Evolutionary conservation across 2,797 vertebrate species (phyloP).

Genomic region (Mus spretus): DNA sequence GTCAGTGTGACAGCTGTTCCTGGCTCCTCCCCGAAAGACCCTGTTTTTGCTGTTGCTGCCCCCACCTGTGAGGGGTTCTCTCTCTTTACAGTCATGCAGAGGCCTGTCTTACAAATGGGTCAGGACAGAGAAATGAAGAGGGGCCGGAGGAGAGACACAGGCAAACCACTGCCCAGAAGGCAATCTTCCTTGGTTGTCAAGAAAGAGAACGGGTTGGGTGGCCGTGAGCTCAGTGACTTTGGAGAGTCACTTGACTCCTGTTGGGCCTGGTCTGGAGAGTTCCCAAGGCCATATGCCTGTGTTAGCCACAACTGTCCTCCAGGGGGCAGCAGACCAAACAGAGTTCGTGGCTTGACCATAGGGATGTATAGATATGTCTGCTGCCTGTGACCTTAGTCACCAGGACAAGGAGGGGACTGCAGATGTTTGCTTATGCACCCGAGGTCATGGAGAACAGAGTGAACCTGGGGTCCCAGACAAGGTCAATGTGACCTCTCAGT

Average conservation of each 20-base stretch:
- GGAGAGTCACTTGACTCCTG: not conserved
- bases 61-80: not conserved
- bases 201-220: not conserved
- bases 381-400: not conserved
- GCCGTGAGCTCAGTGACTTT: slow-evolving; percentile 5
- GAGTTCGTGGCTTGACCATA: accelerated
- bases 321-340: not conserved
- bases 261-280: not conserved
- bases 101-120: not conserved
- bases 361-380: not conserved
- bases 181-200: not conserved
- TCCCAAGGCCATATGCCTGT: not conserved
- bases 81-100: not conserved
- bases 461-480: not conserved
- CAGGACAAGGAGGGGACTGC: not conserved
- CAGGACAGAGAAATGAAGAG: not conserved
- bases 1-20: not conserved
- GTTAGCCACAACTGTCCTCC: not conserved
- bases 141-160: not conserved
- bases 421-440: not conserved
- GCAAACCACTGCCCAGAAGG: not conserved
- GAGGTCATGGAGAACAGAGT: slow-evolving; percentile 7
- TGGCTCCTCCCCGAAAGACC: not conserved
- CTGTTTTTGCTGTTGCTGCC: not conserved
- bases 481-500: not conserved